These are phyloP conservation scores for Cacatua alba DNA, from an alignment of 2,113 vertebrate genomes.

Conservation along the genomic window DNA sequence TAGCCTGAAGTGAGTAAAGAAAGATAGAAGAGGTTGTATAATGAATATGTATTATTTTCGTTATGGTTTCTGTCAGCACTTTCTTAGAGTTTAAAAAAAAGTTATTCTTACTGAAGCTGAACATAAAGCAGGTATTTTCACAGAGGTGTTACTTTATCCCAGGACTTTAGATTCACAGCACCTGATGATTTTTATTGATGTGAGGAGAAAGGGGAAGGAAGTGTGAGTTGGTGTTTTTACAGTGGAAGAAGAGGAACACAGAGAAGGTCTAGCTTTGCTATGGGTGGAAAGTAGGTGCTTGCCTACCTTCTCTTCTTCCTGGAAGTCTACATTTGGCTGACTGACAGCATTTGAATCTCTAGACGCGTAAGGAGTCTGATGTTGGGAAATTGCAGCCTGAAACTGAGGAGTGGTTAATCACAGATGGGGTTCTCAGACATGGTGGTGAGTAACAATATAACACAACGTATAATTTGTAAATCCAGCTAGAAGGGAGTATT, in stretches of 20 bases:
- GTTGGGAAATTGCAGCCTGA: background rate
- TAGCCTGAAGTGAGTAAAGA: background rate
- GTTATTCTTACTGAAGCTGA: background rate
- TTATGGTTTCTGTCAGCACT: background rate
- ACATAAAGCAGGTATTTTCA: background rate
- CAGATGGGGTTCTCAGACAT: background rate
- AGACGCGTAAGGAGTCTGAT: background rate
- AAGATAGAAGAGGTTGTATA: background rate
- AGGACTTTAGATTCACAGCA: background rate
- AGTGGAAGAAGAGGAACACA: background rate
- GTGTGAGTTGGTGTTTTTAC: background rate
- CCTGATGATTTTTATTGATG: background rate
- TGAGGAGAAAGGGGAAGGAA: background rate
- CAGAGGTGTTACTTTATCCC: background rate
- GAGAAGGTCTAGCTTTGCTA: background rate
- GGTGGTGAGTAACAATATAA: background rate
- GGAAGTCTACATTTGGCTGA: background rate
- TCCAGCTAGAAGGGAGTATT: background rate
- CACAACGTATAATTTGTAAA: background rate
- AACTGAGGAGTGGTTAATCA: background rate
- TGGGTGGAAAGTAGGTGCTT: background rate
- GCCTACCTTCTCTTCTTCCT: background rate
- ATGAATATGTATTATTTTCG: background rate
- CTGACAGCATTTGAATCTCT: background rate
- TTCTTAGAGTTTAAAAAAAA: background rate